Conservation (phyloP, 2,888 invertebrate genomes). For the Dorcus parallelipipedus region DNA sequence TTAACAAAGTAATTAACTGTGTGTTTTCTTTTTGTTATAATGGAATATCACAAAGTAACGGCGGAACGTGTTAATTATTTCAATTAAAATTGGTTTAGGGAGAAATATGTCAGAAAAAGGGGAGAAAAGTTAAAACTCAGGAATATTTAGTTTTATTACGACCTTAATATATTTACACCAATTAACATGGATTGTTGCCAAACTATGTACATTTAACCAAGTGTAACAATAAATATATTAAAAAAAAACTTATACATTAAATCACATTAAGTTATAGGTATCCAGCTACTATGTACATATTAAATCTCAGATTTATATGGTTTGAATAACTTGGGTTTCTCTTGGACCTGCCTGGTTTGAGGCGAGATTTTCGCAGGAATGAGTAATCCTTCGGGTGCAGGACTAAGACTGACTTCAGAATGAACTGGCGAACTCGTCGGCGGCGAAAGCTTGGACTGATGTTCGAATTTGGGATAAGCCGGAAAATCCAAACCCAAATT, state of each 20-base stretch:
- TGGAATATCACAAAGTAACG: too few relatives aligned
- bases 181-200: too few relatives aligned
- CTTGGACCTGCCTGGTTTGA: conserved; percentile 40
- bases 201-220: background rate
- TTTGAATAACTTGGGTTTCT: conserved; percentile 68
- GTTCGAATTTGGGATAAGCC: conserved; percentile 23
- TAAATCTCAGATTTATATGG: conserved; percentile 66
- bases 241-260: conserved; percentile 1
- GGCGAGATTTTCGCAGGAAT: conserved; percentile 39
- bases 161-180: too few relatives aligned
- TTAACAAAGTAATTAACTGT: too few relatives aligned
- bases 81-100: too few relatives aligned
- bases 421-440: conserved; percentile 41
- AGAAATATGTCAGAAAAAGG: too few relatives aligned
- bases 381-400: conserved; percentile 41
- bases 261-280: background rate
- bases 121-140: too few relatives aligned
- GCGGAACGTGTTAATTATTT: too few relatives aligned
- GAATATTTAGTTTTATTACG: too few relatives aligned
- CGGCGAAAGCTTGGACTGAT: conserved; percentile 25
- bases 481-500: conserved; percentile 39
- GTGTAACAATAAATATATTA: background rate
- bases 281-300: conserved; percentile 6
- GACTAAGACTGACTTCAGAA: conserved; percentile 46
- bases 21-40: too few relatives aligned